A percentile compares a stretch with the other conserved stretches of the same genome.
Evolutionary conservation across 2,113 vertebrate species (phyloP).

Genomic region (Thomomys bottae): DNA sequence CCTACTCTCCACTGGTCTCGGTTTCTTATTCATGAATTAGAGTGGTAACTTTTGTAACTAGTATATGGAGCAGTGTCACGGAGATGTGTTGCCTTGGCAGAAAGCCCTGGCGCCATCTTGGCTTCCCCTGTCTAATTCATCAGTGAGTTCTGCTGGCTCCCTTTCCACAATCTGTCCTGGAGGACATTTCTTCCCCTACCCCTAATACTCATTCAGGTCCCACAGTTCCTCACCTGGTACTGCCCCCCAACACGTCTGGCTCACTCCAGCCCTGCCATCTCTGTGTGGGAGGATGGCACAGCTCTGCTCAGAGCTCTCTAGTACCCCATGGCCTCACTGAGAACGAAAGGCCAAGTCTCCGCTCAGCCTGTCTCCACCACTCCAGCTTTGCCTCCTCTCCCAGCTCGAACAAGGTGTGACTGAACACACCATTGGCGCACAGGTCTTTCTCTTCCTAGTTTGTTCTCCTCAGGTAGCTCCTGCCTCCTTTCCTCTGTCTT

Average conservation of each 20-base stretch:
- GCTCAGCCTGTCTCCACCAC: rapidly evolving
- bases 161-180: rapidly evolving
- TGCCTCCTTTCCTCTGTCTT: background rate
- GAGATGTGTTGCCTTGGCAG: background rate
- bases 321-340: rapidly evolving
- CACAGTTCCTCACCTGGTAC: background rate
- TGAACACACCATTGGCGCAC: rapidly evolving
- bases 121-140: rapidly evolving
- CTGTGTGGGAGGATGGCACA: too few relatives aligned
- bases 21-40: background rate
- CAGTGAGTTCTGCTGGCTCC: background rate
- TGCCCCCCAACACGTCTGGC: background rate
- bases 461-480: rapidly evolving
- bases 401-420: too few relatives aligned
- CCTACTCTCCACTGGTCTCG: background rate
- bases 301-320: background rate
- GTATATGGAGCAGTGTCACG: background rate
- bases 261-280: background rate
- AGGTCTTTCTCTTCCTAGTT: background rate
- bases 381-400: background rate
- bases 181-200: background rate
- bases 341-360: background rate
- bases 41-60: background rate
- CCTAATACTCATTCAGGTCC: too few relatives aligned
- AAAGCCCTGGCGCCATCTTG: background rate